Percentiles rank a stretch among this genome's conserved stretches.
phyloP scores from a whole-genome alignment of 2,888 invertebrate species.

The Cyclophora punctaria region DNA sequence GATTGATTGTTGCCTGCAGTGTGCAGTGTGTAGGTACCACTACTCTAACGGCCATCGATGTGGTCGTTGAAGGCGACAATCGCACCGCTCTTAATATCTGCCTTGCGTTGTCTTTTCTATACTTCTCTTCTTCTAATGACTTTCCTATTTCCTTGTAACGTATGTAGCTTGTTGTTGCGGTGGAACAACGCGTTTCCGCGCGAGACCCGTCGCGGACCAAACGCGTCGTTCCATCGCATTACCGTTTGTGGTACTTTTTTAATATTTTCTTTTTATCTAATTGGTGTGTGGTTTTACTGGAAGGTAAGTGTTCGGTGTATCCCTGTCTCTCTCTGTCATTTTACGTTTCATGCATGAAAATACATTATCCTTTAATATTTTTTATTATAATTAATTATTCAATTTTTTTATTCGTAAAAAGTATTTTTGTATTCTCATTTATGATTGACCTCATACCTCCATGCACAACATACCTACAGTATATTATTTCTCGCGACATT shows the following conservation, averaged over 20 bases:
- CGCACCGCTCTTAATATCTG: constrained; percentile 65
- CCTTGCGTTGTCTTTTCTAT: constrained; percentile 62
- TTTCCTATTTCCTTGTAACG: constrained; percentile 44
- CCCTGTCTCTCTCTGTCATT: constrained; percentile 53
- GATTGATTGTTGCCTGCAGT: constrained; percentile 69
- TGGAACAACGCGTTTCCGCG: constrained; percentile 56
- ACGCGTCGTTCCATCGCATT: constrained; percentile 55
- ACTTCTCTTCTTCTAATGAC: constrained; percentile 54
- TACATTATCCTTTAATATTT: constrained; percentile 38
- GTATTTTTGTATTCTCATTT: constrained; percentile 52
- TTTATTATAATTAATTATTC: constrained; percentile 28
- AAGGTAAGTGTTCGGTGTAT: constrained; percentile 68
- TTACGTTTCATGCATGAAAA: constrained; percentile 56
- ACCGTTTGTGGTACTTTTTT: constrained; percentile 37
- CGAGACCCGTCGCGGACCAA: constrained; percentile 22
- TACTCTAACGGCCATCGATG: constrained; percentile 40
- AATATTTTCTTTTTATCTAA: constrained; percentile 32
- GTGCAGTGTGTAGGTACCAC: constrained; percentile 47
- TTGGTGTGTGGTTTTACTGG: constrained; percentile 34
- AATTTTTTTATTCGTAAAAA: constrained; percentile 40
- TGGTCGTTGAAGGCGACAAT: constrained; percentile 66
- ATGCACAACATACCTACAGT: constrained; percentile 57
- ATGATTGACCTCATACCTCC: constrained; percentile 56
- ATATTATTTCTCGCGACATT: constrained; percentile 42
- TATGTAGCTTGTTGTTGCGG: constrained; percentile 59